Base-by-base conservation (phyloP, 2,888 invertebrate genomes). In the Phengaris arion region DNA sequence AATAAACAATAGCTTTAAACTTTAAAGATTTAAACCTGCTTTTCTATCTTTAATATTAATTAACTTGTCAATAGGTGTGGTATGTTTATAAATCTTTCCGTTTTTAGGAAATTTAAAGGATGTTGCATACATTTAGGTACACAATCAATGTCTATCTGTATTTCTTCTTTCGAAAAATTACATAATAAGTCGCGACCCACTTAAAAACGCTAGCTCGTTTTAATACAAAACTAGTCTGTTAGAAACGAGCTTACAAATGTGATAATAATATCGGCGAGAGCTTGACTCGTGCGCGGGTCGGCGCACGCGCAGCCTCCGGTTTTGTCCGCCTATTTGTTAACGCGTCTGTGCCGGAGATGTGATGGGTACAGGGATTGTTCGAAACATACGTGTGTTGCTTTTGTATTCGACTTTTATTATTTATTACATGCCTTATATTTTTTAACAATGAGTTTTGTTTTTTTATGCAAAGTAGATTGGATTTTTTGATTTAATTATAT, bases 241-340 rank as follows among this genome's bases (percentile, higher is more conserved):
- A 74, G 74, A 75, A 52, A 76, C 69, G 57, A 74, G 64, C 46
- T 15, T 46, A 75, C 52, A 78, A 75, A 76, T 59, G 64, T 77
- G 75, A 74, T 77, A 78, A 78, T 76, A 78, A 75, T 76, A 77
- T 78, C 78, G 75, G 77, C 77, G 77, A 78, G 78, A 77, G 77
- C 85, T 87, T 90, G 90, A 88, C 92, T 92, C 93, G 93, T 92
- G 92, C 92, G 86, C 85, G 87, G 90, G 90, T 91, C 91, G 89
- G 86, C 89, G 91, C 92, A 89, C 92, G 92, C 90, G 91, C 91
- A 91, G 92, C 91, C 91, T 91, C 90, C 89, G 85, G 85, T 87
- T 82, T 90, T 91, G 89, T 86, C 92, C 89, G 89, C 92, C 92
- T 93, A 87, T 87, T 64, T 64, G 64, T 64, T 64, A 64, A 64